A percentile compares a stretch with the other conserved stretches of the same genome.
Conservation (phyloP, 2,888 invertebrate species). For the Vanessa cardui region DNA sequence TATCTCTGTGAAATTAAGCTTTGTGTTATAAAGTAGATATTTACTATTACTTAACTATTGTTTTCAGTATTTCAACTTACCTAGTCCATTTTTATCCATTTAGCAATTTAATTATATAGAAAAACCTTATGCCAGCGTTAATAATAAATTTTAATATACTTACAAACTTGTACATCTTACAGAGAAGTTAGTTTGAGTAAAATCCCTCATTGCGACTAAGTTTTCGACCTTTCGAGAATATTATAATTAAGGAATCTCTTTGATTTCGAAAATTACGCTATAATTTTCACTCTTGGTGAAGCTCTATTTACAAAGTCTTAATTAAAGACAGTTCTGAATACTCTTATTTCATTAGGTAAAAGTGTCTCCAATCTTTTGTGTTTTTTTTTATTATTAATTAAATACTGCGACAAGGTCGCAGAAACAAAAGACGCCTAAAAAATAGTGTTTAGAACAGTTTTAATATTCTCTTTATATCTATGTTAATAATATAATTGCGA, state of each 20-base stretch:
- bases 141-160: neutral
- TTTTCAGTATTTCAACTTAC: too few relatives aligned
- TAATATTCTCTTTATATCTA: too few relatives aligned
- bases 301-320: conserved; percentile 8
- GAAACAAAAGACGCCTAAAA: too few relatives aligned
- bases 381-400: neutral
- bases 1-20: too few relatives aligned
- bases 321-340: conserved; percentile 8
- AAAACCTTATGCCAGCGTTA: neutral
- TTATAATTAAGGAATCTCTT: conserved; percentile 23
- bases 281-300: conserved; percentile 6
- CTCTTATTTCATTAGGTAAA: neutral
- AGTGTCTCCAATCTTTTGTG: neutral
- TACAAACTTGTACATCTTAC: neutral
- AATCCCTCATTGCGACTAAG: conserved; percentile 9
- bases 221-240: conserved; percentile 2
- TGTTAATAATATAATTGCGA: too few relatives aligned
- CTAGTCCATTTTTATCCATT: too few relatives aligned
- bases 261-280: conserved; percentile 19
- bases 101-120: neutral
- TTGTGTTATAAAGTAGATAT: too few relatives aligned
- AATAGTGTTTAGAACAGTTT: too few relatives aligned
- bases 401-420: too few relatives aligned
- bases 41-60: too few relatives aligned
- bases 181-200: neutral